These are phyloP conservation scores for Stegostoma tigrinum DNA, from an alignment of 2,113 vertebrate genomes.

Conservation along the genomic window DNA sequence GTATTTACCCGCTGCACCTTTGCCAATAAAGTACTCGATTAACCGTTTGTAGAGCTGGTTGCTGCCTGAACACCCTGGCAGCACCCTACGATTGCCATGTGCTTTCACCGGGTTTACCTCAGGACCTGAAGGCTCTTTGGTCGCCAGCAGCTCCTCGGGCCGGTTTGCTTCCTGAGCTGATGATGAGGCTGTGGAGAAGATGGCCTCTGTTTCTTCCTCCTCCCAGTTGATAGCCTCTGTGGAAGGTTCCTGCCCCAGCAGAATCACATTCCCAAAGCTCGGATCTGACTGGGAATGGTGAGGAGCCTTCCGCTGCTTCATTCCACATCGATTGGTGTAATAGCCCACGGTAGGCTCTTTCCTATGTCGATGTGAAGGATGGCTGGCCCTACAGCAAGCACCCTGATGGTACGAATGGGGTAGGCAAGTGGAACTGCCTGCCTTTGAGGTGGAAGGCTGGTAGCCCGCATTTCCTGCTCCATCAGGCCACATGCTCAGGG, in stretches of 20 bases:
- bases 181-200: background rate
- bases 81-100: background rate
- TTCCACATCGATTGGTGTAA: conserved; percentile 40
- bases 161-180: background rate
- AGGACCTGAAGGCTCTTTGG: background rate
- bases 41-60: background rate
- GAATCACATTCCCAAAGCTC: conserved; percentile 43
- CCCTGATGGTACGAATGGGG: conserved; percentile 7
- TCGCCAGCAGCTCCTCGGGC: background rate
- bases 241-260: conserved; percentile 32
- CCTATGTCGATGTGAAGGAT: background rate
- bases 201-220: conserved; percentile 33
- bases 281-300: conserved; percentile 32
- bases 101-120: background rate
- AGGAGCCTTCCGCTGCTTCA: conserved; percentile 38
- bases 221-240: conserved; percentile 27
- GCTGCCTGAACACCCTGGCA: background rate
- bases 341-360: conserved; percentile 47
- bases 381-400: background rate
- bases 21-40: background rate
- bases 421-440: background rate
- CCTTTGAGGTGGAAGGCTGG: conserved; percentile 23
- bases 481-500: background rate
- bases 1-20: background rate
- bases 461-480: background rate